Conservation (phyloP, 2,888 invertebrate genomes). For the Cistogaster globosa region DNA sequence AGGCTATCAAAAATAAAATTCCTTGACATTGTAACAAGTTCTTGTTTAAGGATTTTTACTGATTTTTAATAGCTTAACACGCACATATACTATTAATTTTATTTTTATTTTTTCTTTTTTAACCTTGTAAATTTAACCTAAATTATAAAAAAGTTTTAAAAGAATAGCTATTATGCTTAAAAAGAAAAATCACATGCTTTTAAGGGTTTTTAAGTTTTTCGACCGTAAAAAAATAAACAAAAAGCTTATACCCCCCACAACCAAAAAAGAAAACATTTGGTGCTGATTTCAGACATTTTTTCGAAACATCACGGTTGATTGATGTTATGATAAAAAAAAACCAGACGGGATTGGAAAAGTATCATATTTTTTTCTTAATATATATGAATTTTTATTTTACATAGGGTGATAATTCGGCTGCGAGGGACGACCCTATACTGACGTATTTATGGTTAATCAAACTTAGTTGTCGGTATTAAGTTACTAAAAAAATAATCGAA, state of each 20-base stretch:
- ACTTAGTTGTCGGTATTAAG: no score
- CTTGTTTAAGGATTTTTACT: slow-evolving; percentile 44
- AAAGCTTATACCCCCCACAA: slow-evolving; percentile 6
- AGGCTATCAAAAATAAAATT: neutral
- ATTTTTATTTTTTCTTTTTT: neutral
- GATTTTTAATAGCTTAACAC: slow-evolving; percentile 39
- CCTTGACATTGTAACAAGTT: slow-evolving; percentile 47
- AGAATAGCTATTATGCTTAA: slow-evolving; percentile 48
- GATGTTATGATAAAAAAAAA: slow-evolving; percentile 45
- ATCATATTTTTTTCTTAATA: neutral
- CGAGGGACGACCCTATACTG: no score
- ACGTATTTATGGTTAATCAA: no score
- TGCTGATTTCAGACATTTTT: slow-evolving; percentile 40
- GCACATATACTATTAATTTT: slow-evolving; percentile 13
- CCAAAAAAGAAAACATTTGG: slow-evolving; percentile 1
- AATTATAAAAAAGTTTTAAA: slow-evolving; percentile 4
- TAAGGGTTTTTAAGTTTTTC: slow-evolving; percentile 21
- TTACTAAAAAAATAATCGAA: no score
- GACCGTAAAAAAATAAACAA: slow-evolving; percentile 56
- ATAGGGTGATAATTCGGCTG: neutral
- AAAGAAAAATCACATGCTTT: slow-evolving; percentile 50
- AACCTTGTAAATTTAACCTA: slow-evolving; percentile 11
- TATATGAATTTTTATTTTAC: neutral
- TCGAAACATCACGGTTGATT: slow-evolving; percentile 61
- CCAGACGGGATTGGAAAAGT: neutral